These are phyloP conservation scores for Cotesia typhae DNA, from an alignment of 1,140 invertebrate species.

Conservation along the genomic window DNA sequence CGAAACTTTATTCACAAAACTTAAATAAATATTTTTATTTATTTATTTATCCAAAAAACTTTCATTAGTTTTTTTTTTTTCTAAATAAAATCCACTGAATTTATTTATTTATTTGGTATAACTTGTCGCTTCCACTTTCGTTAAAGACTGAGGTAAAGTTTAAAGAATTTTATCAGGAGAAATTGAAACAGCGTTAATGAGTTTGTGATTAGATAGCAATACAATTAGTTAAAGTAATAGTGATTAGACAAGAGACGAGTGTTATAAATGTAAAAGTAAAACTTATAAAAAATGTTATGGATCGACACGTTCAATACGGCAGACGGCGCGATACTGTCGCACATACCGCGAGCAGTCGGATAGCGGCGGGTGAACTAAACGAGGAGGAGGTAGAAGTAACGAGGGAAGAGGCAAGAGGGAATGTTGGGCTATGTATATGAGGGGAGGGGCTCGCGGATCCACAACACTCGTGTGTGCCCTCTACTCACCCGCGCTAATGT, in stretches of 20 bases:
- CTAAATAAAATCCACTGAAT: no score
- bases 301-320: slow-evolving; percentile 37
- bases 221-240: not conserved
- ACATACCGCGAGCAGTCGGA: slow-evolving; percentile 25
- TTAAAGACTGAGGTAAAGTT: no score
- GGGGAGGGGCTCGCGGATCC: slow-evolving; percentile 19
- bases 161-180: no score
- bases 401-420: not conserved
- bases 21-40: no score
- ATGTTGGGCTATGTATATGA: slow-evolving; percentile 15
- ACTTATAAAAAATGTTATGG: not conserved
- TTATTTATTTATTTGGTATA: no score
- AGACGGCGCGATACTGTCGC: slow-evolving; percentile 42
- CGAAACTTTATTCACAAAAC: not conserved
- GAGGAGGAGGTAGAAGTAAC: slow-evolving; percentile 20
- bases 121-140: no score
- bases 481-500: slow-evolving; percentile 14
- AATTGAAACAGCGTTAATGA: no score
- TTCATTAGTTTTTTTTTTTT: not conserved
- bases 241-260: not conserved
- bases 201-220: no score
- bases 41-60: no score
- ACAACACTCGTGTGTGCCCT: slow-evolving; percentile 16
- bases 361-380: slow-evolving; percentile 25
- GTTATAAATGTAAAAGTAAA: not conserved